Base-by-base conservation (phyloP, 2,797 vertebrate species). In the Paedocypris micromegethes region DNA sequence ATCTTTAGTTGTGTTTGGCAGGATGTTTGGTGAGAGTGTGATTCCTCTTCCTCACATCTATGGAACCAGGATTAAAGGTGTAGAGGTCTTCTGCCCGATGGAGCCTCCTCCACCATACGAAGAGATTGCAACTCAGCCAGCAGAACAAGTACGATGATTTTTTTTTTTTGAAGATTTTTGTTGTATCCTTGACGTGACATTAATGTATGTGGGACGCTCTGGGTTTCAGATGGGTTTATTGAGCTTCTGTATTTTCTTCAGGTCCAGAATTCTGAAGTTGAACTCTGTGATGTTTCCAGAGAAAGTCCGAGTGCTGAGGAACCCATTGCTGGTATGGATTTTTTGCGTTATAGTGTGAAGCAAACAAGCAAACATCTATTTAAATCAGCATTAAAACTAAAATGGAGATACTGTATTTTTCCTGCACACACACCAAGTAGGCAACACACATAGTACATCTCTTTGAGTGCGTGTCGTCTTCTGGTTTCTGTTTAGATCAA, bases 81-180 rank as follows among this genome's bases (percentile, higher is more conserved):
- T 89, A 64, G 90, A 93, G 74, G 85, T 92, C 7, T 92, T 92
- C 83, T 92, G 88, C 70, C 87, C 86, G 0, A 72, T 91, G 64
- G 91, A 93, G 5, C 89, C 89, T 1, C 92, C 92, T 0, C 93
- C 93, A 40, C 87, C 92, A 0, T 94, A 94, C 0, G 87, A 94
- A 86, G 84, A 81, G 2, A 83, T 87, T 3, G 77, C 81, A 72
- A 82, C 72, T 47, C 46, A 66, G 38, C 2, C 67, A 66, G 56
- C 59, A 47, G 74, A 82, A 43, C 86, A 85, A 88, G 87, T 91
- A 88, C 44, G 39, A 58, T 6, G 7, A 39, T 44, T n/a, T 45
- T 23, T 5, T 47, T 3, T 44, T 23, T 23, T 23, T 52, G 49
- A 8, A 53, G 51, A 52, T 52, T 52, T 23, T 23, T 23, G 23